Conservation (phyloP, 92 coral and sea anemone species). For the Porites lobata region DNA sequence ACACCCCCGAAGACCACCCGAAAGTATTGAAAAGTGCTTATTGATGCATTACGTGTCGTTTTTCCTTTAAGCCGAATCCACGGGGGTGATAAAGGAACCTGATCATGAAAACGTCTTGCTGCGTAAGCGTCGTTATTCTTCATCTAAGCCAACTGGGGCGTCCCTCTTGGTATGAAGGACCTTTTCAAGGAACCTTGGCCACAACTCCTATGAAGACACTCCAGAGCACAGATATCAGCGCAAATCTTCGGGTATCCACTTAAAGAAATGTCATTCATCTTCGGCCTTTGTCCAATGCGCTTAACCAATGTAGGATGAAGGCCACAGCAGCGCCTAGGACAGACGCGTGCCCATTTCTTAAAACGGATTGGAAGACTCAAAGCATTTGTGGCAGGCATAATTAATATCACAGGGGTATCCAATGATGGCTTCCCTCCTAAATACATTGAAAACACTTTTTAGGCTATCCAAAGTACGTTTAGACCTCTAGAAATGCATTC, state of each 20-base stretch:
- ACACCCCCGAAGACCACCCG: too few species aligned
- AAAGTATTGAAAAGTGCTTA: too few species aligned
- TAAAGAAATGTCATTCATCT: constrained; percentile 67
- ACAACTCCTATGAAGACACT: constrained; percentile 94
- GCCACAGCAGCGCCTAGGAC: constrained; percentile 49
- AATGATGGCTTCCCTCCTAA: too few species aligned
- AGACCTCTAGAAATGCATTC: too few species aligned
- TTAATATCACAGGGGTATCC: too few species aligned
- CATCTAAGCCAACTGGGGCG: constrained; percentile 39
- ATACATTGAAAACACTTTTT: too few species aligned
- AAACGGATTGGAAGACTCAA: constrained; percentile 80
- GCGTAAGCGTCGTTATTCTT: constrained; percentile 28
- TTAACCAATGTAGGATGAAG: constrained; percentile 74
- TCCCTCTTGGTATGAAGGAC: constrained; percentile 40
- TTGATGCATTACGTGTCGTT: too few species aligned
- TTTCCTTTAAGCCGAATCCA: too few species aligned
- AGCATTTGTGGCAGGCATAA: too few species aligned
- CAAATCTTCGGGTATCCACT: constrained; percentile 79
- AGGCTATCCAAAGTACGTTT: too few species aligned
- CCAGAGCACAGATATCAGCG: constrained; percentile 89
- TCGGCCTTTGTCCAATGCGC: constrained; percentile 63
- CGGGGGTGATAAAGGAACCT: constrained; percentile 60
- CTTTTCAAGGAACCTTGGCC: constrained; percentile 87
- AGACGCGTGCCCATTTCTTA: constrained; percentile 71
- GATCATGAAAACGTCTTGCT: constrained; percentile 10